Conservation (phyloP, 1,140 invertebrate species). For the Andrena cerasifolii region DNA sequence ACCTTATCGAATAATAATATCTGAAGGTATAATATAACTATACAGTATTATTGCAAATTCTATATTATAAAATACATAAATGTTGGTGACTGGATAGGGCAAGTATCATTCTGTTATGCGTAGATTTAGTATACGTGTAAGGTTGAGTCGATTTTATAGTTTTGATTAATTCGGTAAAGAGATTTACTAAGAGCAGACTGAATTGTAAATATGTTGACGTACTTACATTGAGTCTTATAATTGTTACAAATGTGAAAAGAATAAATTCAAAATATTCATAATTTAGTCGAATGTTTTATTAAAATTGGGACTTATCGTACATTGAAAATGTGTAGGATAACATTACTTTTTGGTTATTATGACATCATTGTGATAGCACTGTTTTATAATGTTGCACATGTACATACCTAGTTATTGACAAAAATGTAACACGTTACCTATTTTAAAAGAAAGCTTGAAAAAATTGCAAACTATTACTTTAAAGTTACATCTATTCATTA, state of each 20-base stretch:
- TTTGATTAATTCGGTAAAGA: neutral
- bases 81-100: conserved; percentile 12
- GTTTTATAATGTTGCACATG: too few species aligned
- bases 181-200: neutral
- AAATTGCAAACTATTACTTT: neutral
- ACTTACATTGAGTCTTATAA: conserved; percentile 8
- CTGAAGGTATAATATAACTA: too few species aligned
- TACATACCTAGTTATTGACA: too few species aligned
- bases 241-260: conserved; percentile 20
- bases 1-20: neutral
- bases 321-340: neutral
- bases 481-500: neutral
- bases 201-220: conserved; percentile 32
- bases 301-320: neutral
- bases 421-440: neutral
- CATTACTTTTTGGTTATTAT: too few species aligned
- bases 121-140: conserved; percentile 14
- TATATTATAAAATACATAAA: conserved; percentile 7
- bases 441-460: neutral
- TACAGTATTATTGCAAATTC: conserved; percentile 4
- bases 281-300: conserved; percentile 20
- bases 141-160: neutral
- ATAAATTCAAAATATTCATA: conserved; percentile 14
- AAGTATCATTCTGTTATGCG: conserved; percentile 33
- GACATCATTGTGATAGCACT: too few species aligned